A percentile compares a stretch with the other conserved stretches of the same genome.
Evolutionary conservation across 2,113 vertebrate species (phyloP).

Genomic region (Condylura cristata): DNA sequence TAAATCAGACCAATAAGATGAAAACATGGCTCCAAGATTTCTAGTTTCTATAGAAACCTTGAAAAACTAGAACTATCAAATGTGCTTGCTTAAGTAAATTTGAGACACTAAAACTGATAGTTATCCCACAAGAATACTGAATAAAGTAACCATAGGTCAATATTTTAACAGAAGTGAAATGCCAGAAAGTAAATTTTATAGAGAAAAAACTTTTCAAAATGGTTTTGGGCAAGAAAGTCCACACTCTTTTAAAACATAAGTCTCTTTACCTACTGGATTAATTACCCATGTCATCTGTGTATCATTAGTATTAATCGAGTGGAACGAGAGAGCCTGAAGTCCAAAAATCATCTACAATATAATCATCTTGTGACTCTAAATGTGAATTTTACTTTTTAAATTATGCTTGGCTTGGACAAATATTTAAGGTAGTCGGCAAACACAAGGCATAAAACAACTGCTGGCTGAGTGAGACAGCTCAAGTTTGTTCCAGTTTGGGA

Average conservation of each 20-base stretch:
- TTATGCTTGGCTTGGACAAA: slow-evolving; percentile 41
- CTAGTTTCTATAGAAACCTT: slow-evolving; percentile 69
- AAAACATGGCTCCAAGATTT: slow-evolving; percentile 56
- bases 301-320: background rate
- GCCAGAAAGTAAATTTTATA: slow-evolving; percentile 51
- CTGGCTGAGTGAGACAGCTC: background rate
- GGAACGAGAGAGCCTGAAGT: background rate
- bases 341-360: background rate
- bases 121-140: slow-evolving; percentile 56
- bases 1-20: slow-evolving; percentile 40
- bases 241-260: background rate
- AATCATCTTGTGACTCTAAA: slow-evolving; percentile 29
- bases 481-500: background rate
- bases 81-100: slow-evolving; percentile 64
- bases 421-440: slow-evolving; percentile 50
- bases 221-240: slow-evolving; percentile 1
- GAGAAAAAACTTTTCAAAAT: background rate
- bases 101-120: slow-evolving; percentile 70
- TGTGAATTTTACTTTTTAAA: slow-evolving; percentile 57
- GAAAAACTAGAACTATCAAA: slow-evolving; percentile 65
- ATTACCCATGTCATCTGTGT: slow-evolving; percentile 23
- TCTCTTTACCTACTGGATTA: background rate
- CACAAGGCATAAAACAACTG: slow-evolving; percentile 30
- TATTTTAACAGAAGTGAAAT: slow-evolving; percentile 63
- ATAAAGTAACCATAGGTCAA: slow-evolving; percentile 72